Conservation (phyloP, 1,140 invertebrate species). For the Battus philenor region DNA sequence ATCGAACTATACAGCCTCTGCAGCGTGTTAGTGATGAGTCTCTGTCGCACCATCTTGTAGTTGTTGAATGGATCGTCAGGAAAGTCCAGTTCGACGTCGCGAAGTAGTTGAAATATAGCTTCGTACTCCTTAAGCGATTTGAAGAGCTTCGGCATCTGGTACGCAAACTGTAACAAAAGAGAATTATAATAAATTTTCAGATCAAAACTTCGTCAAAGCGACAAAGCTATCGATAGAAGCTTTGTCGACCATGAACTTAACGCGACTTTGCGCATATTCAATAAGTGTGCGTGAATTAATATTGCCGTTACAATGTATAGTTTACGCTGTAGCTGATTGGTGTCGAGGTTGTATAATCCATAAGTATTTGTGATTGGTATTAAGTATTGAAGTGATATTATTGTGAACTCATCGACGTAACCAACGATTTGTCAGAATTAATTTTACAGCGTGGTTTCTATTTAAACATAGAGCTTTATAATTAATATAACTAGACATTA, state of each 20-base stretch:
- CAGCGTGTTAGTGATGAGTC: slow-evolving; percentile 38
- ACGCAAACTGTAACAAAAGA: slow-evolving; percentile 66
- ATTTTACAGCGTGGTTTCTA: too few species aligned
- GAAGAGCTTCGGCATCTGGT: slow-evolving; percentile 56
- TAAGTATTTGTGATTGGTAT: slow-evolving; percentile 48
- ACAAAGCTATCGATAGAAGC: background rate
- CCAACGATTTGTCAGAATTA: too few species aligned
- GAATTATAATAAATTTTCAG: slow-evolving; percentile 23
- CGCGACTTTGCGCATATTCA: slow-evolving; percentile 12
- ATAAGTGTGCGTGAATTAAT: slow-evolving; percentile 44
- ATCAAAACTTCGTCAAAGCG: background rate
- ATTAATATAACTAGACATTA: too few species aligned
- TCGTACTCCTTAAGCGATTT: slow-evolving; percentile 52
- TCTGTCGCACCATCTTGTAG: slow-evolving; percentile 44
- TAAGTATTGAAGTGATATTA: slow-evolving; percentile 38
- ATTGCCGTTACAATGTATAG: slow-evolving; percentile 50
- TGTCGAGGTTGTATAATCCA: slow-evolving; percentile 63
- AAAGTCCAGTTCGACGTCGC: slow-evolving; percentile 41
- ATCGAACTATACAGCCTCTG: slow-evolving; percentile 44
- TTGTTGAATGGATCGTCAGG: slow-evolving; percentile 45
- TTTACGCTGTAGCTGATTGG: slow-evolving; percentile 57
- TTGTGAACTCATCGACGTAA: slow-evolving; percentile 26
- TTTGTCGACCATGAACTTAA: slow-evolving; percentile 12
- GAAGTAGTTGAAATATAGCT: slow-evolving; percentile 48
- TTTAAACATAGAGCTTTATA: too few species aligned